Conservation (phyloP, 2,113 vertebrate genomes). For the Ictalurus furcatus region DNA sequence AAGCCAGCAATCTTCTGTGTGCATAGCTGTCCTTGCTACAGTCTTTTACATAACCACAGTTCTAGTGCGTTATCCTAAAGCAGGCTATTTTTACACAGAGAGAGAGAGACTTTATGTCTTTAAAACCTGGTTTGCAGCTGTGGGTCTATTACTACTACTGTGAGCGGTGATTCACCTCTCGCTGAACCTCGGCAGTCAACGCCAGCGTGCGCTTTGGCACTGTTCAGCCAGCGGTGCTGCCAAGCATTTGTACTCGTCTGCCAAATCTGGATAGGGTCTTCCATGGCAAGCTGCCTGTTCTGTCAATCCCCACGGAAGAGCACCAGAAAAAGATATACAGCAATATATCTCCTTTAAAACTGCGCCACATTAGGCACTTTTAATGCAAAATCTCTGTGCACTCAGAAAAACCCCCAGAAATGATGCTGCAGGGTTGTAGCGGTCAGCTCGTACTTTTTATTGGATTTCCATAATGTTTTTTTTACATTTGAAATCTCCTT, state of each 20-base stretch:
- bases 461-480: background rate
- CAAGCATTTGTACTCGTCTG: slow-evolving; percentile 69
- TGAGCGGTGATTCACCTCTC: slow-evolving; percentile 71
- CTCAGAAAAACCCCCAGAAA: background rate
- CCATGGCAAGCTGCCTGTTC: slow-evolving; percentile 62
- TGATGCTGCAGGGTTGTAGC: background rate
- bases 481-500: slow-evolving; percentile 20
- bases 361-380: background rate
- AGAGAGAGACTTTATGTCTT: slow-evolving; percentile 29
- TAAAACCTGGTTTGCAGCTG: slow-evolving; percentile 40
- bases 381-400: background rate
- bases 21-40: background rate
- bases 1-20: background rate
- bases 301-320: slow-evolving; percentile 48
- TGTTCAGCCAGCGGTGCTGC: slow-evolving; percentile 45
- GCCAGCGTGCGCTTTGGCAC: slow-evolving; percentile 69
- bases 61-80: slow-evolving; percentile 22
- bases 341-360: background rate
- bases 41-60: slow-evolving; percentile 7
- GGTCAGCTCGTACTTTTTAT: background rate
- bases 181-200: slow-evolving; percentile 66
- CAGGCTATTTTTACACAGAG: slow-evolving; percentile 25
- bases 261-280: slow-evolving; percentile 49
- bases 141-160: slow-evolving; percentile 45
- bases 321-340: slow-evolving; percentile 51